Conservation (phyloP, 2,797 vertebrate species). For the Sphenodon punctatus region DNA sequence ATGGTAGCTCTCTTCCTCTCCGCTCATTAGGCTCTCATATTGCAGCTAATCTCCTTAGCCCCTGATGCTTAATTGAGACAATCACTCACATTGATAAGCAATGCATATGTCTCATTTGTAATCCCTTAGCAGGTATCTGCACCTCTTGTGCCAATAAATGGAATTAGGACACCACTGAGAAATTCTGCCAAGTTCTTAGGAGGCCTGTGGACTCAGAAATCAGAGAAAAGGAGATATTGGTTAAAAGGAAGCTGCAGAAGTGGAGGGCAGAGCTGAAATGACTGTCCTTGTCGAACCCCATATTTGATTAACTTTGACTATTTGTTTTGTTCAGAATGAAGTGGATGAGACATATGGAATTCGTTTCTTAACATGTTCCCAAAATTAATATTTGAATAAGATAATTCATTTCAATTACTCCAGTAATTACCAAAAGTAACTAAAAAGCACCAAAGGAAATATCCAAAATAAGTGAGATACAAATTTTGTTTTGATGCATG, state of each 20-base stretch:
- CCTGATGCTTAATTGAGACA: background rate
- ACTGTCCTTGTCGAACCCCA: no score
- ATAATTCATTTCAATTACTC: no score
- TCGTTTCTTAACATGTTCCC: no score
- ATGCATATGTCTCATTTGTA: background rate
- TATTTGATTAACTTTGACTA: no score
- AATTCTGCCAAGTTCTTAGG: background rate
- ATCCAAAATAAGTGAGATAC: no score
- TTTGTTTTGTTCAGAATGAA: no score
- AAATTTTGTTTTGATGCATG: no score
- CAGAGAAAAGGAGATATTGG: background rate
- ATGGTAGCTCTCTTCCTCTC: background rate
- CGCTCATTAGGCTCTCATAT: background rate
- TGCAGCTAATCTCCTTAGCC: background rate
- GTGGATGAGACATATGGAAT: no score
- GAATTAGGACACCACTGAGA: background rate
- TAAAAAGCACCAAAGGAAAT: no score
- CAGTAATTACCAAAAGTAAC: no score
- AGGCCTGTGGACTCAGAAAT: accelerated
- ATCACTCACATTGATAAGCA: background rate
- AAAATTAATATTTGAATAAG: no score
- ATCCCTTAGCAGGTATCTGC: background rate
- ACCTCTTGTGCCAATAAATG: background rate
- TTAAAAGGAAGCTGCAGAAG: background rate
- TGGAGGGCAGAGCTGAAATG: no score